These are phyloP conservation scores for Cassiopea andromeda DNA, from an alignment of 30 jellyfish, hydroid and myxozoan genomes.

Conservation along the genomic window DNA sequence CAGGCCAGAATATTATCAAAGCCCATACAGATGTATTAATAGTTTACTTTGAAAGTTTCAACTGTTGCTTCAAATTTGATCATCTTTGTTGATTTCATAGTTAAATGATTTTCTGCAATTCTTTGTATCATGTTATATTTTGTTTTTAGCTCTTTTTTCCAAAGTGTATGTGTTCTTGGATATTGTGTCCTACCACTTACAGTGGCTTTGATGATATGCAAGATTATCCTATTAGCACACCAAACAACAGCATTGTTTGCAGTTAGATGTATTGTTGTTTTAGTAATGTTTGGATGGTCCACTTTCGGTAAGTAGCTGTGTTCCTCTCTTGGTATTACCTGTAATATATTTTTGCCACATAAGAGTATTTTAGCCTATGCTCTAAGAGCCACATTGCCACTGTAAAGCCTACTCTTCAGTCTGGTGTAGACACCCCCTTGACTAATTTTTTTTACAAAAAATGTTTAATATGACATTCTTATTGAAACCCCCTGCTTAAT, in stretches of 20 bases:
- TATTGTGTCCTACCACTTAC: slow-evolving; percentile 90
- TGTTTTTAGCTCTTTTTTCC: slow-evolving; percentile 88
- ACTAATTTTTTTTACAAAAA: too few species aligned
- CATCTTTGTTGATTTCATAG: neutral
- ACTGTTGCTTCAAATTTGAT: too few species aligned
- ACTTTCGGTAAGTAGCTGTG: slow-evolving; percentile 72
- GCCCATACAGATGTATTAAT: too few species aligned
- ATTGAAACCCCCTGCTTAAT: too few species aligned
- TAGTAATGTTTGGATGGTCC: slow-evolving; percentile 88
- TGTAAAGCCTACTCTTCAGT: too few species aligned
- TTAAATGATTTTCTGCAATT: neutral
- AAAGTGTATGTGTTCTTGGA: slow-evolving; percentile 94
- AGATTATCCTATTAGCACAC: slow-evolving; percentile 62
- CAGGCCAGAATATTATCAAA: too few species aligned
- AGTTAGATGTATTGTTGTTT: slow-evolving; percentile 75
- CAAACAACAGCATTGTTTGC: slow-evolving; percentile 81
- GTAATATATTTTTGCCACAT: neutral
- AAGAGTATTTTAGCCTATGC: too few species aligned
- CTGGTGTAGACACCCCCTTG: too few species aligned
- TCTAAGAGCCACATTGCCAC: too few species aligned
- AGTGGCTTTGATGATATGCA: slow-evolving; percentile 78
- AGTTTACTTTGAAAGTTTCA: too few species aligned
- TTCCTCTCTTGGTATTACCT: neutral
- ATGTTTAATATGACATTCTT: too few species aligned
- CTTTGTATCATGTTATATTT: neutral